Percentiles rank a stretch among this genome's conserved stretches.
Evolutionary conservation across 1,140 invertebrate species (phyloP).

Genomic region (Gryllus bimaculatus): DNA sequence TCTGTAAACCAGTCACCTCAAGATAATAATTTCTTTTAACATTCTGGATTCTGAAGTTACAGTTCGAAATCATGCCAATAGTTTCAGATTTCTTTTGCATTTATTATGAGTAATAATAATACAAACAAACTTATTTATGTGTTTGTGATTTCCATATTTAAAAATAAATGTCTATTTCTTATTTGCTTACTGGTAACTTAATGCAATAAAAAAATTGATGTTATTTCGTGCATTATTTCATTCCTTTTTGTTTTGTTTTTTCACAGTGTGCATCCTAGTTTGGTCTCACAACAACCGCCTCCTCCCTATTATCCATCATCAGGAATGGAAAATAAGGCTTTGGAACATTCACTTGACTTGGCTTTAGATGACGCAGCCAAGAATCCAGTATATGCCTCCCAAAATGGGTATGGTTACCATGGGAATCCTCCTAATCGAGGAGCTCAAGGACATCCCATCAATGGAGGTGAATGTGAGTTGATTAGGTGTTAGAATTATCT

Average conservation of each 20-base stretch:
- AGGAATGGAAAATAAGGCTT: conserved; percentile 83
- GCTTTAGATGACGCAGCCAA: conserved; percentile 70
- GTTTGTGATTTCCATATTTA: too few relatives aligned
- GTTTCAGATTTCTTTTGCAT: too few relatives aligned
- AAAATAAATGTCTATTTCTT: too few relatives aligned
- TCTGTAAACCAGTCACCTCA: too few relatives aligned
- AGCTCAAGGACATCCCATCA: conserved; percentile 47
- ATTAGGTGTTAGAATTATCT: background rate
- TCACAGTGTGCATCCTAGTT: conserved; percentile 54
- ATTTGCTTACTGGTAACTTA: too few relatives aligned
- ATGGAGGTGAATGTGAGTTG: conserved; percentile 65
- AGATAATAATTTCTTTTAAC: too few relatives aligned
- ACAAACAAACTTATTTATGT: too few relatives aligned
- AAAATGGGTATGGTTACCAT: conserved; percentile 77
- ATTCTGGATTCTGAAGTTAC: too few relatives aligned
- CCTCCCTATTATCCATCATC: conserved; percentile 74
- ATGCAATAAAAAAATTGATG: too few relatives aligned
- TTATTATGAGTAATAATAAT: too few relatives aligned
- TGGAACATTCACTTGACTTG: conserved; percentile 76
- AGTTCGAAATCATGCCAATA: too few relatives aligned
- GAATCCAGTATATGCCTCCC: conserved; percentile 63
- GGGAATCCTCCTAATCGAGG: conserved; percentile 37
- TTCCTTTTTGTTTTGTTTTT: conserved; percentile 20
- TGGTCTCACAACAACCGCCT: conserved; percentile 67
- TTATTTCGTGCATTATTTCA: background rate